Percentiles rank a stretch among this genome's conserved stretches.
Conservation (phyloP, 1,140 invertebrate genomes). For the Ganaspis sp. region DNA sequence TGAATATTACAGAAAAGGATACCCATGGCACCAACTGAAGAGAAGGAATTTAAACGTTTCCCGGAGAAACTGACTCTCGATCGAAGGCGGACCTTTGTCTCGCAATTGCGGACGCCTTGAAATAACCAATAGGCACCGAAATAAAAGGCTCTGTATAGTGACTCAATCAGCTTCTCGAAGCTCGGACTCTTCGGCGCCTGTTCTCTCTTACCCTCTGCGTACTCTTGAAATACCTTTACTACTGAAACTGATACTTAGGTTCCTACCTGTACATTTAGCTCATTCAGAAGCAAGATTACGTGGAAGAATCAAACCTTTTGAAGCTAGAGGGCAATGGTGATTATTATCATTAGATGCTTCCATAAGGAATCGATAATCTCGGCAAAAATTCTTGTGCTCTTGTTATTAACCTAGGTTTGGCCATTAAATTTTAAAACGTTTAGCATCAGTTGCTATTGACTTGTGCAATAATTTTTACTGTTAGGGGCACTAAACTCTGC, state of each 20-base stretch:
- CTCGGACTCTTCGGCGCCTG: background rate
- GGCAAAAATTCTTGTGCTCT: background rate
- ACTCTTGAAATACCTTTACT: conserved; percentile 13
- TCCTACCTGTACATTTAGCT: conserved; percentile 26
- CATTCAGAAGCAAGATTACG: conserved; percentile 15
- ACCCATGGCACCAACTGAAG: background rate
- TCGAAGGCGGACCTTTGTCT: conserved; percentile 26
- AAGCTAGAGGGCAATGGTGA: conserved; percentile 3
- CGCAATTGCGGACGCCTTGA: conserved; percentile 24
- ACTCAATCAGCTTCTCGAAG: conserved; percentile 10
- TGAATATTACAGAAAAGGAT: background rate
- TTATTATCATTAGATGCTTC: conserved; percentile 25
- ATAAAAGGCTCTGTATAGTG: conserved; percentile 15
- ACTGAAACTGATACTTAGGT: conserved; percentile 16
- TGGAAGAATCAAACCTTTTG: background rate
- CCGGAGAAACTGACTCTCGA: conserved; percentile 21
- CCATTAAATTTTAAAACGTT: conserved; percentile 10
- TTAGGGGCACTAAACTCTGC: conserved; percentile 10
- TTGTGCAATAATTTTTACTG: conserved; percentile 12
- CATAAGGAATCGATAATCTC: conserved; percentile 9
- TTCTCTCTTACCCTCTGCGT: background rate
- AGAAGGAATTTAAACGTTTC: conserved; percentile 20
- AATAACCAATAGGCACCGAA: conserved; percentile 25
- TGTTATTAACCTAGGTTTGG: conserved; percentile 5
- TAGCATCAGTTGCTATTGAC: conserved; percentile 6